Evolutionary conservation across 2,888 invertebrate species (phyloP).

Genomic region (Aporophyla lueneburgensis): DNA sequence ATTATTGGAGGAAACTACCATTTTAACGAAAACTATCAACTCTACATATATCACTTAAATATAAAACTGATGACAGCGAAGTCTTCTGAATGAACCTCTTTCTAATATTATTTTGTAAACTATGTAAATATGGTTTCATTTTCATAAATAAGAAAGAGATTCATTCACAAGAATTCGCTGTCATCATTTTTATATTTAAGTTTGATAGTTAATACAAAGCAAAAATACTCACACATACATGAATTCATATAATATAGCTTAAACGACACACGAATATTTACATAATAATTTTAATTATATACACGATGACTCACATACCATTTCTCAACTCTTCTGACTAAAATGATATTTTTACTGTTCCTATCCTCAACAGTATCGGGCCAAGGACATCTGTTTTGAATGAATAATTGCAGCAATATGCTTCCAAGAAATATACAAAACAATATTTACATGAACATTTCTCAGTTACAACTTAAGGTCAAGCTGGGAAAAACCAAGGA

Average conservation of each 20-base stretch:
- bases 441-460: constrained; percentile 14
- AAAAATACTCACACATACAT: not conserved
- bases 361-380: constrained; percentile 43
- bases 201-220: not conserved
- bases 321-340: constrained; percentile 54
- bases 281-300: constrained; percentile 29
- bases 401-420: constrained; percentile 9
- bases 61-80: too few relatives aligned
- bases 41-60: too few relatives aligned
- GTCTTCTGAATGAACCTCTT: too few relatives aligned
- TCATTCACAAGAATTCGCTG: not conserved
- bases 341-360: constrained; percentile 25
- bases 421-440: constrained; percentile 20
- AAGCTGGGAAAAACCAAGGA: not conserved
- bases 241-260: not conserved
- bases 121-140: too few relatives aligned
- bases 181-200: not conserved
- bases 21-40: not conserved
- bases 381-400: constrained; percentile 55
- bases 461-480: constrained; percentile 11
- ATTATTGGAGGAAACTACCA: not conserved
- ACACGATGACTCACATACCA: constrained; percentile 50
- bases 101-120: too few relatives aligned
- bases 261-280: constrained; percentile 25
- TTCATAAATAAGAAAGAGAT: constrained; percentile 13